Conservation (phyloP, 2,888 invertebrate genomes). For the Chrysopilus asiliformis region DNA sequence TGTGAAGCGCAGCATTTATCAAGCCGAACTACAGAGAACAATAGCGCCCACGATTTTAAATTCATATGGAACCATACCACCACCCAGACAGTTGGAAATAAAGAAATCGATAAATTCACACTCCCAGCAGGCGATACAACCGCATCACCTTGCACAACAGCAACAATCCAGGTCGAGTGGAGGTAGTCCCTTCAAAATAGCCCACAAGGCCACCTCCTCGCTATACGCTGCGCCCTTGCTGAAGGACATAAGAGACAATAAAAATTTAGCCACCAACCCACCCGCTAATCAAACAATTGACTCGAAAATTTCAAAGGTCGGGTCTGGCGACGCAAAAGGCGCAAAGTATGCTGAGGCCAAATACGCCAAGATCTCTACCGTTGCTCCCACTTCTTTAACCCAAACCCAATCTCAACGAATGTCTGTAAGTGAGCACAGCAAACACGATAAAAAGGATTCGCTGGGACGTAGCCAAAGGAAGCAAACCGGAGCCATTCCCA, state of each 20-base stretch:
- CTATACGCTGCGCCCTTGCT: slow-evolving; percentile 2
- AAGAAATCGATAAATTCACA: slow-evolving; percentile 11
- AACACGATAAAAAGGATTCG: slow-evolving; percentile 8
- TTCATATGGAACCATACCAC: slow-evolving; percentile 10
- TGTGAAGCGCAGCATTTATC: slow-evolving; percentile 34
- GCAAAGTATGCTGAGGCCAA: no score
- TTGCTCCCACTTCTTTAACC: neutral
- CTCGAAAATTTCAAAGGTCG: neutral
- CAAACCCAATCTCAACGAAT: neutral
- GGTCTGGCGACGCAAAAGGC: neutral
- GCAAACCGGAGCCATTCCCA: slow-evolving; percentile 30
- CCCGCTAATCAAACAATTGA: no score
- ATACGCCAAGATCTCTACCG: no score
- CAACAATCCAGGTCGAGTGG: neutral
- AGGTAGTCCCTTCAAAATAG: slow-evolving; percentile 10
- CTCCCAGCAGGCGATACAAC: slow-evolving; percentile 1
- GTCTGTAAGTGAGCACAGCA: slow-evolving; percentile 2
- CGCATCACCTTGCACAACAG: neutral
- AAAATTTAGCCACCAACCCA: neutral
- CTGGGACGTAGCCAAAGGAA: slow-evolving; percentile 6
- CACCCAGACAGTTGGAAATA: slow-evolving; percentile 10
- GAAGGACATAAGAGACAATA: slow-evolving; percentile 8
- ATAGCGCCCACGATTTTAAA: slow-evolving; percentile 2
- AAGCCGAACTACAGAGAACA: slow-evolving; percentile 29
- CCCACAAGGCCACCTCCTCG: neutral